Conservation (phyloP, 2,888 invertebrate genomes). For the Apantesis nais region DNA sequence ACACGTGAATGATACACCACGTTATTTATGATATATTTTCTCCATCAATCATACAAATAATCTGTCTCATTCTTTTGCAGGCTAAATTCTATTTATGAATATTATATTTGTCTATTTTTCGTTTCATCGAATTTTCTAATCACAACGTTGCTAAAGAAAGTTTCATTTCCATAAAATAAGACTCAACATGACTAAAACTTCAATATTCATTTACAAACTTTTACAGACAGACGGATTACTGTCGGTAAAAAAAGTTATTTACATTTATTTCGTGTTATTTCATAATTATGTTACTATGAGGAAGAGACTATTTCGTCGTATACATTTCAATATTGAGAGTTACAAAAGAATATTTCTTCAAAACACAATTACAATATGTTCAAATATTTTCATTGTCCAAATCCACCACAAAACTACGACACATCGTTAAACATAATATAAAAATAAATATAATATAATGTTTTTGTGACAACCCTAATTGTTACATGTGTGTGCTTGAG, state of each 20-base stretch:
- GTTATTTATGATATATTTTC: no score
- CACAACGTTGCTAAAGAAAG: no score
- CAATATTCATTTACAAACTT: background rate
- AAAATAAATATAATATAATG: background rate
- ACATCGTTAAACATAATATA: background rate
- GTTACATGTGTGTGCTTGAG: slow-evolving; percentile 16
- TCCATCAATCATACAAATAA: no score
- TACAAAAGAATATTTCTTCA: background rate
- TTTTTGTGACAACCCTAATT: slow-evolving; percentile 6
- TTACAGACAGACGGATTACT: no score
- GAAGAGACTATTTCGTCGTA: no score
- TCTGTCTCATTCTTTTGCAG: no score
- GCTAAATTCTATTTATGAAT: no score
- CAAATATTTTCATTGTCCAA: background rate
- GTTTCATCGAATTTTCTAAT: no score
- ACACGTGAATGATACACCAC: no score
- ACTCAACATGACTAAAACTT: no score
- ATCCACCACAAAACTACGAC: background rate
- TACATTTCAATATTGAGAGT: background rate
- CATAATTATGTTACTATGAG: background rate
- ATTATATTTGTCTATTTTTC: no score
- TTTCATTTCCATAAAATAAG: no score
- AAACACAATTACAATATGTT: background rate
- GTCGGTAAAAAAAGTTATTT: background rate
- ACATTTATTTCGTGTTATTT: background rate